These are phyloP conservation scores for Caenorhabditis afra DNA, from an alignment of 2,888 invertebrate species.

Conservation along the genomic window DNA sequence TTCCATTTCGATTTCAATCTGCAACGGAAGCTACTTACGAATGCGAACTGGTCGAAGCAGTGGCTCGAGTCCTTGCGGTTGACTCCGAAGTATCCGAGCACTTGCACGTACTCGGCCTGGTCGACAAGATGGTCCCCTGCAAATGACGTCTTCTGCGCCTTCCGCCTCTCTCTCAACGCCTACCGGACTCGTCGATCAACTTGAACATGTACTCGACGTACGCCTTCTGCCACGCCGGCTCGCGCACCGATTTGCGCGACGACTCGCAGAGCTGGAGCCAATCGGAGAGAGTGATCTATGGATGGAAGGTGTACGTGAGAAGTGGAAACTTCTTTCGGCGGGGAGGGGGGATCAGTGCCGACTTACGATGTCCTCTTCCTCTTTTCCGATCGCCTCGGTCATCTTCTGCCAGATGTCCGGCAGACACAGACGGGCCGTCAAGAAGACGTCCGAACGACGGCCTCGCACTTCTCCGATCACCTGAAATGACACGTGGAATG, in stretches of 20 bases:
- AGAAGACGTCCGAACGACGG: conserved; percentile 49
- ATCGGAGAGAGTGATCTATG: conserved; percentile 60
- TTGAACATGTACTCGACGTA: conserved; percentile 68
- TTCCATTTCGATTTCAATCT: too few relatives aligned
- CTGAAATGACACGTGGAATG: conserved; percentile 15
- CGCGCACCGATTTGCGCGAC: conserved; percentile 43
- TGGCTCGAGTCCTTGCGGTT: conserved; percentile 47
- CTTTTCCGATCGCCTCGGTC: conserved; percentile 61
- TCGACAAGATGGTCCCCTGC: conserved; percentile 67
- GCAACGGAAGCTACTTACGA: conserved; percentile 31
- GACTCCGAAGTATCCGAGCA: conserved; percentile 65
- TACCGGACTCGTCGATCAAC: conserved; percentile 66
- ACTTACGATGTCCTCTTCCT: conserved; percentile 58
- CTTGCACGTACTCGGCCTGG: conserved; percentile 67
- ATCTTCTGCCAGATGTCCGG: conserved; percentile 63
- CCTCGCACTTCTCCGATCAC: conserved; percentile 63
- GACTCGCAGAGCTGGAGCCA: conserved; percentile 61
- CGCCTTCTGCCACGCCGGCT: conserved; percentile 63
- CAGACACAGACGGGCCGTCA: conserved; percentile 59
- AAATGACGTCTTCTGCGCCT: conserved; percentile 36
- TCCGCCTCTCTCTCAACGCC: background rate
- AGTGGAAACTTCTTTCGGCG: conserved; percentile 32
- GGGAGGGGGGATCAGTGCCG: background rate
- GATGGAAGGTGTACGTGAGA: conserved; percentile 22
- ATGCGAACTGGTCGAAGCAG: conserved; percentile 65